Conservation (phyloP, 2,888 invertebrate species). For the Pristionchus entomophagus region DNA sequence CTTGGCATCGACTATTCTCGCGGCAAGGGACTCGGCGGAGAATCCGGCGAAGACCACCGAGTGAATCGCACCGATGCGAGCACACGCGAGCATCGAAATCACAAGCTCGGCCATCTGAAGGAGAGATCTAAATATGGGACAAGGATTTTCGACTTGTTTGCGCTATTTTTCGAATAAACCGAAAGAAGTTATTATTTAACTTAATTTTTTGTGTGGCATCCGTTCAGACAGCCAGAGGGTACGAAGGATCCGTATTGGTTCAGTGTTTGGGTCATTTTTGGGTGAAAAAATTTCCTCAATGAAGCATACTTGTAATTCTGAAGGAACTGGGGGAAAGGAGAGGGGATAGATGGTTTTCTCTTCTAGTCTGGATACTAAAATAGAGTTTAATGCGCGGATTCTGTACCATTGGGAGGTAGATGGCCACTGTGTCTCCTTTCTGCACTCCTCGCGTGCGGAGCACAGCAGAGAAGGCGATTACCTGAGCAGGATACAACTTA, state of each 20-base stretch:
- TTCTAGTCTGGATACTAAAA: no score
- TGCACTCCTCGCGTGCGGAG: constrained; percentile 77
- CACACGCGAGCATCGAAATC: constrained; percentile 94
- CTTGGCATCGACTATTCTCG: constrained; percentile 91
- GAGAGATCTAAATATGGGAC: neutral
- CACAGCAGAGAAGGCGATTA: constrained; percentile 71
- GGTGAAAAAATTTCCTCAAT: no score
- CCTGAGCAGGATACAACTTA: constrained; percentile 49
- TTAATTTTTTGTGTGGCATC: no score
- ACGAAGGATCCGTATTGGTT: no score
- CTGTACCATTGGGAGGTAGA: constrained; percentile 97
- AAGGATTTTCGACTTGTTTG: no score
- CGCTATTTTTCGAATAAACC: no score
- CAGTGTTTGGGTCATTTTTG: no score
- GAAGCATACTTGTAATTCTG: no score
- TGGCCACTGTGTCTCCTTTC: constrained; percentile 92
- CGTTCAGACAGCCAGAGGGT: no score
- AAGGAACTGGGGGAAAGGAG: no score
- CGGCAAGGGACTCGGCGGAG: constrained; percentile 92
- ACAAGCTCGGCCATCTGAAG: constrained; percentile 83
- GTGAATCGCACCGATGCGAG: constrained; percentile 95
- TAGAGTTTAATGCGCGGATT: neutral
- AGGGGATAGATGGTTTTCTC: no score
- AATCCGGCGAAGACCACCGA: constrained; percentile 91
- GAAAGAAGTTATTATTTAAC: no score